Conservation (phyloP, 2,888 invertebrate species). For the Sceliomorpha sp. region DNA sequence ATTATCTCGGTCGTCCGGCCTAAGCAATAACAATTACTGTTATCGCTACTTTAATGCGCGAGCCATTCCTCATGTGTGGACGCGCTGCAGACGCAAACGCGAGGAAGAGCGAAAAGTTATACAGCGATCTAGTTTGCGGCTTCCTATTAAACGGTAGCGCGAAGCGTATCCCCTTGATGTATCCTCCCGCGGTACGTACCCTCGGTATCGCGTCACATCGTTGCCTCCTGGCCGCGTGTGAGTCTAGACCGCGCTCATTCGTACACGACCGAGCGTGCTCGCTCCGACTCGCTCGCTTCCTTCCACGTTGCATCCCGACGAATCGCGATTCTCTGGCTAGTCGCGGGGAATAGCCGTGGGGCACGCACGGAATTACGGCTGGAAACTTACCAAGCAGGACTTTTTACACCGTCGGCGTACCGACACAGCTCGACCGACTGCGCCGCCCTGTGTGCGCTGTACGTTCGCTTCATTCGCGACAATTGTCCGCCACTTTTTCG, state of each 20-base stretch:
- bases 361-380: conserved; percentile 68
- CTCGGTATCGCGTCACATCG: conserved; percentile 31
- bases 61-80: conserved; percentile 70
- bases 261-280: conserved; percentile 57
- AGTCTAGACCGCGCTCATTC: conserved; percentile 24
- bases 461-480: conserved; percentile 42
- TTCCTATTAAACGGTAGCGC: conserved; percentile 71
- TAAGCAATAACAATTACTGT: conserved; percentile 75
- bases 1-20: conserved; percentile 63
- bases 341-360: conserved; percentile 70
- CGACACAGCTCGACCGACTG: conserved; percentile 35
- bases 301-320: conserved; percentile 70
- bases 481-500: conserved; percentile 42
- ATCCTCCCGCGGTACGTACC: conserved; percentile 41
- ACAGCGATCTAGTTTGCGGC: conserved; percentile 69
- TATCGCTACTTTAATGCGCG: conserved; percentile 68
- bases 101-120: conserved; percentile 57
- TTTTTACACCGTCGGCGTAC: conserved; percentile 30
- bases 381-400: conserved; percentile 52
- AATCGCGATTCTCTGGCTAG: conserved; percentile 64
- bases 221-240: conserved; percentile 29
- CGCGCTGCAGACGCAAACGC: conserved; percentile 67
- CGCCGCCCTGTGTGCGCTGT: conserved; percentile 19
- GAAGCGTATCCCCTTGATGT: conserved; percentile 71
- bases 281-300: conserved; percentile 67